Base-by-base conservation (phyloP, 2,113 vertebrate species). In the Ciconia stormi region DNA sequence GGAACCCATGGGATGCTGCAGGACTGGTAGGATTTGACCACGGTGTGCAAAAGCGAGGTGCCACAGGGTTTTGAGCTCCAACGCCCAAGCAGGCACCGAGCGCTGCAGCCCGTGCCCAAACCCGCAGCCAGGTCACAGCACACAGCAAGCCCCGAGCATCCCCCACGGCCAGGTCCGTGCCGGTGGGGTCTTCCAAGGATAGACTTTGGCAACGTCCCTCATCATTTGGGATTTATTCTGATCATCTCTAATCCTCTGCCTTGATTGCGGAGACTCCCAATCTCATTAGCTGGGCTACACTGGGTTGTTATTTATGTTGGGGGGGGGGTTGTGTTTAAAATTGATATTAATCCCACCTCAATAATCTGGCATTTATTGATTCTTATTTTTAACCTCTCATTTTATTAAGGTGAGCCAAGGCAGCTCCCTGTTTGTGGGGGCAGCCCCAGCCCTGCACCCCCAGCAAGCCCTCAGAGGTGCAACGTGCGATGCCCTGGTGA, bases 311-410 rank as follows among this genome's bases (percentile, higher is more conserved):
- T 29, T 69, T 36, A 82, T 72, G 62, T 2, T 55, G 53, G 49
- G 58, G 66, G 17, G 2, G 8, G 38, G 38, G 38, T 38, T 38
- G 38, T 80, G 63, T 96, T 97, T 90, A 93, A 96, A 98, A 82
- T 67, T 96, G 53, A 95, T 98, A 97, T 97, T 96, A 98, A 98
- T 97, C 97, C 95, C 95, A 95, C 91, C 89, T 96, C 32, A 0
- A 90, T 98, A 97, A 98, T 97, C 97, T 96, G 90, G 71, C 42
- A 67, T 74, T 96, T 97, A 96, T 95, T 98, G 96, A 85, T 95
- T 97, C 97, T 98, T 97, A 97, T 97, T 98, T 98, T 97, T 97
- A 97, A 95, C 96, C 52, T 95, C n/a, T 61, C 66, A 2, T 72
- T 96, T 88, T 74, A 89, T 91, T 81, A 90, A 96, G 92, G 87